These are phyloP conservation scores for Phrynocephalus forsythii DNA, from an alignment of 2,797 vertebrate genomes.

Conservation along the genomic window DNA sequence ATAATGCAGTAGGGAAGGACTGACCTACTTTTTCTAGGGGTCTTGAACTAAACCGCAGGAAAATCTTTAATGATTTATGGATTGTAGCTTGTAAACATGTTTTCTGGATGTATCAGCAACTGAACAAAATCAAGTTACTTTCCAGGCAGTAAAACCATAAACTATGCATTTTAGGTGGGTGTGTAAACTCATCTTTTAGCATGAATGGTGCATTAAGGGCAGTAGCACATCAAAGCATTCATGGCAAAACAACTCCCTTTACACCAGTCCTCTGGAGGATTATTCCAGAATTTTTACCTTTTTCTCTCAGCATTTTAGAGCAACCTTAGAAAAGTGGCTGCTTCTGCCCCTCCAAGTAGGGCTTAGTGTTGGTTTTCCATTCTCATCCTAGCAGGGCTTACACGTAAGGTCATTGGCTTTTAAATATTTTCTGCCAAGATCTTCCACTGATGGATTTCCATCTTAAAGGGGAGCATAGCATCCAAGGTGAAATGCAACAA, in stretches of 20 bases:
- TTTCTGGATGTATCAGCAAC: slow-evolving; percentile 20
- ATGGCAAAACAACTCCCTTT: slow-evolving; percentile 13
- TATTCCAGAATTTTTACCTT: slow-evolving; percentile 33
- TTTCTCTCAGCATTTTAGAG: slow-evolving; percentile 35
- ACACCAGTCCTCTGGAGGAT: slow-evolving; percentile 30
- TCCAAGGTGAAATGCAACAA: slow-evolving; percentile 30
- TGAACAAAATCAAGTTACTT: slow-evolving; percentile 33
- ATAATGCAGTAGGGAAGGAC: neutral
- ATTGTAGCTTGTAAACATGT: slow-evolving; percentile 30
- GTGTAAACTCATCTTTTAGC: slow-evolving; percentile 34
- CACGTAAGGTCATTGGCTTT: slow-evolving; percentile 42
- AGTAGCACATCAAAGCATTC: neutral
- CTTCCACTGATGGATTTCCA: slow-evolving; percentile 51
- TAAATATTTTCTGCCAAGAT: slow-evolving; percentile 49
- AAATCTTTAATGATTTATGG: slow-evolving; percentile 34
- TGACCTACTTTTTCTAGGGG: slow-evolving; percentile 15
- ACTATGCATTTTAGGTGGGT: slow-evolving; percentile 4
- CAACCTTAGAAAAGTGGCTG: slow-evolving; percentile 40
- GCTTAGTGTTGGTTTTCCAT: neutral
- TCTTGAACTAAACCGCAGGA: slow-evolving; percentile 18
- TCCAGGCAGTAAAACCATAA: slow-evolving; percentile 41
- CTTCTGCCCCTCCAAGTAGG: neutral
- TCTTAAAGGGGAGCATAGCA: slow-evolving; percentile 52
- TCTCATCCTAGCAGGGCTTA: slow-evolving; percentile 21
- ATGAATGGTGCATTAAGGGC: slow-evolving; percentile 43